Evolutionary conservation across 2,888 invertebrate genomes (phyloP).

Genomic region (Troides oblongomaculatus): DNA sequence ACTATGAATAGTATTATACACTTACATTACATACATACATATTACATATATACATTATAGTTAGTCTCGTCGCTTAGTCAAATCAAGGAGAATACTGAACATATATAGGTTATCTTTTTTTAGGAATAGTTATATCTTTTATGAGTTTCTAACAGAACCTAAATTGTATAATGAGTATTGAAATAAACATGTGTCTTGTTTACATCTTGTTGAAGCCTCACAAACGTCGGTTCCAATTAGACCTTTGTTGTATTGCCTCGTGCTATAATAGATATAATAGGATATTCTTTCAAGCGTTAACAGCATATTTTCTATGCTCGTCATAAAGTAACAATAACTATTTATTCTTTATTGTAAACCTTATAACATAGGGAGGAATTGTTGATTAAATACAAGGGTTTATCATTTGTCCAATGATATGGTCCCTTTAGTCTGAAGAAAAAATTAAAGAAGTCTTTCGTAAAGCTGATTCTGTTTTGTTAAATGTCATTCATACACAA

Average conservation of each 20-base stretch:
- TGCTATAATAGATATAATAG: slow-evolving; percentile 9
- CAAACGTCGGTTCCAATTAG: not conserved
- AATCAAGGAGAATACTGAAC: no score
- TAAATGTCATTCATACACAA: no score
- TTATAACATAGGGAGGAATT: not conserved
- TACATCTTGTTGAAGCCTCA: slow-evolving; percentile 4
- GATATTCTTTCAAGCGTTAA: not conserved
- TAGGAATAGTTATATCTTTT: not conserved
- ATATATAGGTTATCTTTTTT: no score
- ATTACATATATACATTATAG: no score
- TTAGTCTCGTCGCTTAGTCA: no score
- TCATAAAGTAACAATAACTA: not conserved
- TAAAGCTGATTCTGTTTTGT: no score
- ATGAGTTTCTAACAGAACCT: not conserved
- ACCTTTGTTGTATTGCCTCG: slow-evolving; percentile 7
- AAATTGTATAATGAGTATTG: not conserved
- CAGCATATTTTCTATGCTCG: not conserved
- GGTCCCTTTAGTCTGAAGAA: no score
- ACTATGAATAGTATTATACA: no score
- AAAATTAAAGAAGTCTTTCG: no score
- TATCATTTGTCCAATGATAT: no score
- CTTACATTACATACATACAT: no score
- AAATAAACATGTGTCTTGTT: not conserved
- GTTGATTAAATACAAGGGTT: no score
- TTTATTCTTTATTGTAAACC: not conserved